Base-by-base conservation (phyloP, 2,113 vertebrate species). In the Charadrius vociferus region DNA sequence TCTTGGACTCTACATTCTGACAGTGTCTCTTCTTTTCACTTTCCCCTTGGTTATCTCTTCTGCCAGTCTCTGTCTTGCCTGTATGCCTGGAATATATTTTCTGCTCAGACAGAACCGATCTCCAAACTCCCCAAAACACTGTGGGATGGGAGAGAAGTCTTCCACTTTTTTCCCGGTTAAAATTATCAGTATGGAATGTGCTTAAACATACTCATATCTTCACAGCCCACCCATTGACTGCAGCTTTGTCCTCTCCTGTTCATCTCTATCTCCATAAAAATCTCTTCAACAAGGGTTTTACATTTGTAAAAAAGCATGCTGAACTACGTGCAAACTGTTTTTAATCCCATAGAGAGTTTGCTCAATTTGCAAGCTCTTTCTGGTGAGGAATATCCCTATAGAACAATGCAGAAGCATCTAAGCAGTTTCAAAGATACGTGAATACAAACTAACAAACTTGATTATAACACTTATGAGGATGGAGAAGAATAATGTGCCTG, bases 11-110 rank as follows among this genome's bases (percentile, higher is more conserved):
- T 81, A 29, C 43, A 55, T 52, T 92, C 39, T 81, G 63, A 95
- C 50, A 86, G 47, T 21, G 9, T 67, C 61, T 86, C 55, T 73
- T 87, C 37, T 52, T 78, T 88, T 81, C 68, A 84, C 63, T 89
- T 95, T 73, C 49, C 61, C 56, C 30, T 91, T 84, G 65, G 56
- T 95, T 72, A 52, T 89, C 77, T 95, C 45, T 68, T 87, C 37
- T 81, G 65, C 43, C 30, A 79, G 86, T 67, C 56, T 61, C 41
- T 95, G 10, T 59, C n/a, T 94, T 97, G 88, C 80, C 90, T 81
- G 19, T 23, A 65, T 68, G 77, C 67, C 88, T 91, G 72, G 75
- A 92, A 84, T 72, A 23, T 78, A 84, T 94, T 95, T 95, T 81
- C 68, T 86, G n/a, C 63, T 89, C 11, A 34, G 50, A 67, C 9